Evolutionary conservation across 1,140 invertebrate species (phyloP).

Genomic region (Listronotus oregonensis): DNA sequence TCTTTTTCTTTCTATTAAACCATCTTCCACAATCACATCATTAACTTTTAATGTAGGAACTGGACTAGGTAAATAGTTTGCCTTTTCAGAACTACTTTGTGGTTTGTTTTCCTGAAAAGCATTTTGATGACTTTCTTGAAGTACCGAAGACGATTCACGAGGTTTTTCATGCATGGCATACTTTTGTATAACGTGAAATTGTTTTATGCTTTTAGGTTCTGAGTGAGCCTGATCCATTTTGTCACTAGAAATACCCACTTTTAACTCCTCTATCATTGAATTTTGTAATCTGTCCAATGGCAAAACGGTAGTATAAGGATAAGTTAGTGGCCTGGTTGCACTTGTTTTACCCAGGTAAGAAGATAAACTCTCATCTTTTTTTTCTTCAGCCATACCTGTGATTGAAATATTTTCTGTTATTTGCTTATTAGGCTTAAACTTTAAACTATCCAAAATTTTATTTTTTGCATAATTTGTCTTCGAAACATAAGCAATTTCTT

Average conservation of each 20-base stretch:
- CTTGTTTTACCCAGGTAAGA: constrained; percentile 47
- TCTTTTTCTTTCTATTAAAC: constrained; percentile 41
- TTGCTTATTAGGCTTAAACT: constrained; percentile 28
- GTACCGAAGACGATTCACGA: neutral
- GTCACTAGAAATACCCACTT: neutral
- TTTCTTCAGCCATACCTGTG: constrained; percentile 1
- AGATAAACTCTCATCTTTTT: constrained; percentile 32
- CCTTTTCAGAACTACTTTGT: neutral
- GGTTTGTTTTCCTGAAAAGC: no score
- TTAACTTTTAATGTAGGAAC: constrained; percentile 44
- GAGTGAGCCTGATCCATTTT: neutral
- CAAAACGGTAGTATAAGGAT: constrained; percentile 48
- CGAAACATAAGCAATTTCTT: constrained; percentile 56
- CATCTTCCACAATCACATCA: constrained; percentile 36
- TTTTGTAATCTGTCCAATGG: constrained; percentile 13
- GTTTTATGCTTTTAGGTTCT: constrained; percentile 43
- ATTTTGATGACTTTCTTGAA: no score
- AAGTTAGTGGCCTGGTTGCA: constrained; percentile 49
- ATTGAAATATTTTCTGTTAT: constrained; percentile 20
- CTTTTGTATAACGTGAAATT: constrained; percentile 48
- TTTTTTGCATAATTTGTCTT: constrained; percentile 55
- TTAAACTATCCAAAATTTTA: constrained; percentile 50
- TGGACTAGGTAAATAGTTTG: constrained; percentile 20
- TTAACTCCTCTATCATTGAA: constrained; percentile 11
- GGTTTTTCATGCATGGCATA: constrained; percentile 30